A percentile compares a stretch with the other conserved stretches of the same genome.
These are phyloP conservation scores for Hipparchia semele DNA, from an alignment of 2,888 invertebrate species.

Conservation along the genomic window DNA sequence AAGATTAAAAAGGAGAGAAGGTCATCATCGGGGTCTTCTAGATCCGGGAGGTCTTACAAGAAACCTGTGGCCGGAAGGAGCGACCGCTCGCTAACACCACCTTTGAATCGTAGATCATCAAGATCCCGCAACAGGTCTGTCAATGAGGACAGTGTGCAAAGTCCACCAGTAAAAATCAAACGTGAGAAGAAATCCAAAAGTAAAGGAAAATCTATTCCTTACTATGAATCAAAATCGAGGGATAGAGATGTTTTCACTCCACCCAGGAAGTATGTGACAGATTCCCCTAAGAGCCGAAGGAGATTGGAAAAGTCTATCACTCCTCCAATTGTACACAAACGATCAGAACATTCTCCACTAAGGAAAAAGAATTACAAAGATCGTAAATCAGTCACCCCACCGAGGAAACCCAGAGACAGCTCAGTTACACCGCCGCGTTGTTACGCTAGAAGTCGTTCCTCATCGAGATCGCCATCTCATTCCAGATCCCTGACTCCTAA, in stretches of 20 bases:
- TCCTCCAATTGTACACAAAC: constrained; percentile 56
- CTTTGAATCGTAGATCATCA: constrained; percentile 52
- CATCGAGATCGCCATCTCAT: constrained; percentile 60
- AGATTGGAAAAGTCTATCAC: constrained; percentile 55
- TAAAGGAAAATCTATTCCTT: constrained; percentile 52
- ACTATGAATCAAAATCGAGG: constrained; percentile 51
- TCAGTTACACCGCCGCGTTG: constrained; percentile 72
- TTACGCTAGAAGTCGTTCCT: constrained; percentile 62
- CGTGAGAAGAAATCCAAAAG: constrained; percentile 41
- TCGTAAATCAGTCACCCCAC: constrained; percentile 50
- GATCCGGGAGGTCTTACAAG: constrained; percentile 60
- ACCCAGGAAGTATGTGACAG: constrained; percentile 47
- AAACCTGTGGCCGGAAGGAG: constrained; percentile 47
- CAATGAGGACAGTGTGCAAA: constrained; percentile 45
- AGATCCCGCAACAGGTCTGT: constrained; percentile 49
- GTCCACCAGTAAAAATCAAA: constrained; percentile 50
- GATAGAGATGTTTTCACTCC: constrained; percentile 53
- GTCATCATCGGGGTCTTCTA: constrained; percentile 59
- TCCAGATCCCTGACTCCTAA: constrained; percentile 57
- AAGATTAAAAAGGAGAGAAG: constrained; percentile 22
- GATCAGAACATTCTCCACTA: constrained; percentile 55
- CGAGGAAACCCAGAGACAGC: constrained; percentile 59
- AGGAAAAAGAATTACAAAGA: constrained; percentile 54
- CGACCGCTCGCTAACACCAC: constrained; percentile 55
- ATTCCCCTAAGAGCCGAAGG: constrained; percentile 52